Percentiles rank a stretch among this genome's conserved stretches.
These are phyloP conservation scores for Tetragonula carbonaria DNA, from an alignment of 2,888 invertebrate species.

Conservation along the genomic window DNA sequence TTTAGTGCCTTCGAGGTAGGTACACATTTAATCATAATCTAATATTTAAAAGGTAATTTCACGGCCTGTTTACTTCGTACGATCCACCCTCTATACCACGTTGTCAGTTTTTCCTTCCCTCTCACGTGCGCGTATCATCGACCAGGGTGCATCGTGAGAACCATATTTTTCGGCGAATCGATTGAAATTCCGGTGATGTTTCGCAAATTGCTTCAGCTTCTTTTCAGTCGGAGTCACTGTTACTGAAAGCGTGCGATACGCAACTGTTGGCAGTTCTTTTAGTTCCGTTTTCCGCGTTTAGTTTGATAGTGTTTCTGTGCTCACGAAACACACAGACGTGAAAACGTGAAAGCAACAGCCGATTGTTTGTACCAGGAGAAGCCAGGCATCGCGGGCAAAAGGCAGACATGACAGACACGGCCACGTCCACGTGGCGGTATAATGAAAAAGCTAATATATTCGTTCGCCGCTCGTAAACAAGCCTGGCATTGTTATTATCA, in stretches of 20 bases:
- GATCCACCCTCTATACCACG: conserved; percentile 68
- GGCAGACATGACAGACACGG: conserved; percentile 62
- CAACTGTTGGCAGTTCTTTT: too few species aligned
- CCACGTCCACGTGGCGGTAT: conserved; percentile 78
- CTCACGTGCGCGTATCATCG: conserved; percentile 34
- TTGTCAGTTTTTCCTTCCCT: conserved; percentile 63
- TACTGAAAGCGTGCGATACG: not conserved
- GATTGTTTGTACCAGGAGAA: conserved; percentile 65
- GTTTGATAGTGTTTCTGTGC: not conserved
- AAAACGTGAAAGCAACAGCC: not conserved
- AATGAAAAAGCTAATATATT: conserved; percentile 81
- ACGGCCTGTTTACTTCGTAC: conserved; percentile 83
- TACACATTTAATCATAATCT: conserved; percentile 84
- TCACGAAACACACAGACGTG: not conserved
- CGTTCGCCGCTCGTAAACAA: conserved; percentile 78
- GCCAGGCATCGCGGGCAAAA: conserved; percentile 55
- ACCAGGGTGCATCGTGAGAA: conserved; percentile 64
- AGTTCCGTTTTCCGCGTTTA: not conserved
- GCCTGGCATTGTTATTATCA: conserved; percentile 76
- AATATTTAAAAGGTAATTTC: conserved; percentile 85
- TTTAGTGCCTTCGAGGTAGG: conserved; percentile 80
- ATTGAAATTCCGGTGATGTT: conserved; percentile 20
- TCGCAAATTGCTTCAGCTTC: conserved; percentile 20
- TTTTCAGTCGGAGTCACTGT: conserved; percentile 9
- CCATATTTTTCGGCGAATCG: conserved; percentile 56